Evolutionary conservation across 1,140 invertebrate genomes (phyloP), one percentile per base, ranked within the genome.

Genomic region (Lethrus apterus): DNA sequence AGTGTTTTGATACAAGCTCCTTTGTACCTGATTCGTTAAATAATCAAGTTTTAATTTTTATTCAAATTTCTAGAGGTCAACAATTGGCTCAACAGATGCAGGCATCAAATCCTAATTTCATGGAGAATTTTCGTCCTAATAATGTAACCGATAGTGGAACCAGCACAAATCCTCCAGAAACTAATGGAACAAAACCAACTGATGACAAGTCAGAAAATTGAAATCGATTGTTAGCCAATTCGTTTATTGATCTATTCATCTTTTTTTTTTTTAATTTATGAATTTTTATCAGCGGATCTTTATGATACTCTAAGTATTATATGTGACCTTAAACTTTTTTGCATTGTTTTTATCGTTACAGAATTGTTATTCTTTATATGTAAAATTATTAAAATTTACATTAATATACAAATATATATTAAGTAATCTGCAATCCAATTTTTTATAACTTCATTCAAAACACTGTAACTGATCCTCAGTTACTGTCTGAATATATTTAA

Each of bases 71-170:
- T 54, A 81, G 79, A 24, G 81, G 81, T 2, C 81, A 82, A 57
- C 76, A 80, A 55, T 67, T 86, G 41, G 79, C 80, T 17, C 68
- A 74, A 43, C 78, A 81, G 56, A 78, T 86, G 72, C 77, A 83
- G 54, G 70, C 64, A 44, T 68, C 69, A 3, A 81, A 86, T 66
- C 82, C 83, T 2, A 77, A 80, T 30, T 64, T 86, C 14, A 72
- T 85, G 4, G 79, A 83, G 44, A 72, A 78, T 50, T 59, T 86
- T 26, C 67, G 81, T 4, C 31, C 15, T 11, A 33, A 31, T 31
- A n/a, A 10, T 3, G 10, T 3, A 4, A 31, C 4, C 14, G 30
- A 31, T 31, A 31, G 10, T n/a, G n/a, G 18, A 3, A 41, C 29
- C 19, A 31, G 7, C 13, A 29, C 4, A 30, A 9, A 30, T 10